Percentiles rank a stretch among this genome's conserved stretches.
These are phyloP conservation scores for Oscheius myriophilus DNA, from an alignment of 2,888 invertebrate species.

Conservation along the genomic window DNA sequence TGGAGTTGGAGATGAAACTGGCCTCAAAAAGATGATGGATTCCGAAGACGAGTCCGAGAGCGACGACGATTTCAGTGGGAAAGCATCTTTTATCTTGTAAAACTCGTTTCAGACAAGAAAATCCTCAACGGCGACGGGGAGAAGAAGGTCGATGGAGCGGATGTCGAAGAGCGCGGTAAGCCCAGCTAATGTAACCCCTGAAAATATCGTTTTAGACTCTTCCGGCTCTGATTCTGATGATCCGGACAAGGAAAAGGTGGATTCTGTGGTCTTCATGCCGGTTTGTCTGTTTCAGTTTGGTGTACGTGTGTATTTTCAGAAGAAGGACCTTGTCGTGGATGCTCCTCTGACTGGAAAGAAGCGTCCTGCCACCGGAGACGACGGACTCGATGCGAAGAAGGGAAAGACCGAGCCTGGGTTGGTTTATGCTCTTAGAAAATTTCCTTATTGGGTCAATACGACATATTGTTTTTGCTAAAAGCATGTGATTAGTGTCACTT, in stretches of 20 bases:
- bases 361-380: slow-evolving; percentile 24
- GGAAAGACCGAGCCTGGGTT: slow-evolving; percentile 35
- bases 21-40: slow-evolving; percentile 76
- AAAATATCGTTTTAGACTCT: slow-evolving; percentile 50
- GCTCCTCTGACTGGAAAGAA: slow-evolving; percentile 34
- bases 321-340: slow-evolving; percentile 8
- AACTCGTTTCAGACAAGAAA: slow-evolving; percentile 45
- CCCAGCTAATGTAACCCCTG: not conserved
- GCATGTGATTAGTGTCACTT: no score
- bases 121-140: slow-evolving; percentile 42
- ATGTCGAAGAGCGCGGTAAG: slow-evolving; percentile 50
- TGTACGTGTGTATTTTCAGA: not conserved
- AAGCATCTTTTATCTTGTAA: not conserved
- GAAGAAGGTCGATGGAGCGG: slow-evolving; percentile 41
- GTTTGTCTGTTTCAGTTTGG: slow-evolving; percentile 5
- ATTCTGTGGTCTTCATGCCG: slow-evolving; percentile 66
- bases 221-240: slow-evolving; percentile 72
- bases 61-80: slow-evolving; percentile 49
- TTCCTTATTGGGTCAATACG: no score
- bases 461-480: no score
- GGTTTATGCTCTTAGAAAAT: not conserved
- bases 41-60: slow-evolving; percentile 44
- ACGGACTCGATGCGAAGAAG: slow-evolving; percentile 46
- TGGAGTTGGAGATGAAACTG: slow-evolving; percentile 90
- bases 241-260: slow-evolving; percentile 71